A percentile compares a stretch with the other conserved stretches of the same genome.
Conservation (phyloP, 2,113 vertebrate genomes). For the Piaya cayana region DNA sequence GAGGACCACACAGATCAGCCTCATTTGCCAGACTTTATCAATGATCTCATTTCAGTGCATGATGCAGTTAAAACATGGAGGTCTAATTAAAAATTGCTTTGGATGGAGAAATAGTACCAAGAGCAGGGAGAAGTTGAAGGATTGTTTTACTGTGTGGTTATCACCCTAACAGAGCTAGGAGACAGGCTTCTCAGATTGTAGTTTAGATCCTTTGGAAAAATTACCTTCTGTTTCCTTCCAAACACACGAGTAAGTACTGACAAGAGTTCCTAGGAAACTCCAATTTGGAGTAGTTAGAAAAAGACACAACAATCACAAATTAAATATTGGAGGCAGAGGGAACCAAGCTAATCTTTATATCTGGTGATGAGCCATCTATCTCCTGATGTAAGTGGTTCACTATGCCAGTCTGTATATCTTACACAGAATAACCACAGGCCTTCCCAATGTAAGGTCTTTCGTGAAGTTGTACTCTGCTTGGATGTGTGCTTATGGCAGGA, state of each 20-base stretch:
- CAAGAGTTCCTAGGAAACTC: neutral
- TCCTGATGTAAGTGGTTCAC: conserved; percentile 37
- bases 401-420: conserved; percentile 77
- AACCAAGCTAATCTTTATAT: neutral
- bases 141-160: neutral
- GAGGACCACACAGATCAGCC: conserved; percentile 64
- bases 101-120: conserved; percentile 21
- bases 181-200: neutral
- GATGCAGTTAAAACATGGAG: conserved; percentile 36
- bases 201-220: neutral
- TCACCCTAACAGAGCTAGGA: neutral
- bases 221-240: neutral
- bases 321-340: neutral
- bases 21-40: conserved; percentile 37
- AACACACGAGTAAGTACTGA: neutral
- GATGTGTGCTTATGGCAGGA: conserved; percentile 68
- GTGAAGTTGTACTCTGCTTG: conserved; percentile 80
- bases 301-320: neutral
- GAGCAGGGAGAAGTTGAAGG: neutral
- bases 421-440: conserved; percentile 81
- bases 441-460: conserved; percentile 84
- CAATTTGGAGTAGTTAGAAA: neutral
- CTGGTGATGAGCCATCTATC: neutral
- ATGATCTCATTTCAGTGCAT: conserved; percentile 63
- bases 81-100: conserved; percentile 33